Conservation (phyloP, 2,888 invertebrate genomes). For the Oscheius onirici region DNA sequence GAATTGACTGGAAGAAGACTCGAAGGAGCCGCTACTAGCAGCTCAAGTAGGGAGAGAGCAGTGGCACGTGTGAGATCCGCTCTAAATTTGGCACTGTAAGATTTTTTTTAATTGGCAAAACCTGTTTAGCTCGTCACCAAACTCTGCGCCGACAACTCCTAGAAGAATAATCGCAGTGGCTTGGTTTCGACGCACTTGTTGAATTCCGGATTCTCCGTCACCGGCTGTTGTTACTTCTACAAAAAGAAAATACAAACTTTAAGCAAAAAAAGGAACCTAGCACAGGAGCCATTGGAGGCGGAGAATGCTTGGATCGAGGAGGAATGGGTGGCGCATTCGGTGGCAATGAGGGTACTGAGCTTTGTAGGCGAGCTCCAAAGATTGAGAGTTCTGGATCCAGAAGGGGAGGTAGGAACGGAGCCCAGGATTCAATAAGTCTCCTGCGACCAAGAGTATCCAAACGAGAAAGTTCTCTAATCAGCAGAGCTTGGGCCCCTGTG, state of each 20-base stretch:
- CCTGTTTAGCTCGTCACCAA: slow-evolving; percentile 87
- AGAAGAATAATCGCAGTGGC: slow-evolving; percentile 95
- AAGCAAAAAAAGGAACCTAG: slow-evolving; percentile 4
- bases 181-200: slow-evolving; percentile 84
- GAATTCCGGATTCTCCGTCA: slow-evolving; percentile 53
- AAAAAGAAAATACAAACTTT: not conserved
- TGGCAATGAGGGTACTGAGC: slow-evolving; percentile 47
- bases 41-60: slow-evolving; percentile 87
- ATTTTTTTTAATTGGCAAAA: too few species aligned
- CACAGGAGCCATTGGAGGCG: slow-evolving; percentile 42
- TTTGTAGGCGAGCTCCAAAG: slow-evolving; percentile 64
- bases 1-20: slow-evolving; percentile 88
- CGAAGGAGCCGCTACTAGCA: slow-evolving; percentile 87
- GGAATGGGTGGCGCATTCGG: slow-evolving; percentile 54
- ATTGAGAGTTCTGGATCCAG: slow-evolving; percentile 74
- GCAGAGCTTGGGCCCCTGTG: slow-evolving; percentile 93
- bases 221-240: slow-evolving; percentile 44
- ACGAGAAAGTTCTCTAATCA: slow-evolving; percentile 89
- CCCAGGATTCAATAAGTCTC: slow-evolving; percentile 94
- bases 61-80: slow-evolving; percentile 67
- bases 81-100: too few species aligned
- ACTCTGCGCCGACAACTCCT: slow-evolving; percentile 97
- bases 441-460: slow-evolving; percentile 88
- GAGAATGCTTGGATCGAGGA: slow-evolving; percentile 47
- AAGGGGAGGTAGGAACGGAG: slow-evolving; percentile 86